Conservation (phyloP, 2,888 invertebrate genomes). For the Dynastes hyllus region DNA sequence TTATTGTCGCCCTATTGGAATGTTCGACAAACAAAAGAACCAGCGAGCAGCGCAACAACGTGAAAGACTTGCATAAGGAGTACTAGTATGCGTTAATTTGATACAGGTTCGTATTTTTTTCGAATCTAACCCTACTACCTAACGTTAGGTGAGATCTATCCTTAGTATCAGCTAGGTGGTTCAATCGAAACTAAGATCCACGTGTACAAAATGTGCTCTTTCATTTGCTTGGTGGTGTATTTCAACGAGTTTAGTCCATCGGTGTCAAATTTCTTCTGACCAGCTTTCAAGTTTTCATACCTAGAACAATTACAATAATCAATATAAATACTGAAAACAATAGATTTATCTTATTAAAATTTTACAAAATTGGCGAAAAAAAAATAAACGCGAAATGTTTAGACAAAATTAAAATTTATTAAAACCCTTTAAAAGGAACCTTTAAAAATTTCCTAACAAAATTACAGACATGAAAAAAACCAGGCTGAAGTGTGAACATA, state of each 20-base stretch:
- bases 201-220: constrained; percentile 84
- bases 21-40: neutral
- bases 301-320: constrained; percentile 72
- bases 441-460: too few species aligned
- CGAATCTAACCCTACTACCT: neutral
- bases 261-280: constrained; percentile 86
- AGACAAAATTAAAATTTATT: too few species aligned
- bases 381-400: too few species aligned
- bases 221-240: constrained; percentile 82
- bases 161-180: constrained; percentile 56
- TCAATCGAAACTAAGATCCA: constrained; percentile 82
- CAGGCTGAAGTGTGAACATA: too few species aligned
- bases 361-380: too few species aligned
- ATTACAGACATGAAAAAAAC: too few species aligned
- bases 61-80: constrained; percentile 12
- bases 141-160: constrained; percentile 32
- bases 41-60: neutral
- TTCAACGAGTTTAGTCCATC: constrained; percentile 91
- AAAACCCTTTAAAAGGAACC: too few species aligned
- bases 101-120: constrained; percentile 20
- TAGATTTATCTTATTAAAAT: too few species aligned
- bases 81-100: neutral
- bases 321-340: too few species aligned
- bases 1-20: constrained; percentile 43
- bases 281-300: constrained; percentile 88